Evolutionary conservation across 2,888 invertebrate genomes (phyloP).

Genomic region (Dermolepida albohirtum): DNA sequence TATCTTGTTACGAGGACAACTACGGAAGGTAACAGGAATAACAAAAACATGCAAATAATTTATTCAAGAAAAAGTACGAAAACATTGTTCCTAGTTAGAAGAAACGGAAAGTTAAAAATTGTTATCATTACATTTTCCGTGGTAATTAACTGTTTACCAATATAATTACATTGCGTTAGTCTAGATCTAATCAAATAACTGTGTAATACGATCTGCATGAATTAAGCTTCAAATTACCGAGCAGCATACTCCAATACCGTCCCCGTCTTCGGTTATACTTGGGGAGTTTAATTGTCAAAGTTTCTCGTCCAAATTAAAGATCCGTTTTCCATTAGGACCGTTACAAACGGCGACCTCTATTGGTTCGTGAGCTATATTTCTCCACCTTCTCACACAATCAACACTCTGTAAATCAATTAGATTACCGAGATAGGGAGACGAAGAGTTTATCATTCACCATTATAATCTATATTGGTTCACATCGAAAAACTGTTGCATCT

Average conservation of each 20-base stretch:
- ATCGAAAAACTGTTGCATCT: slow-evolving; percentile 26
- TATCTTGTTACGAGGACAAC: too few species aligned
- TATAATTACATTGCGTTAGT: slow-evolving; percentile 13
- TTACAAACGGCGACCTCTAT: slow-evolving; percentile 36
- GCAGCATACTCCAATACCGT: slow-evolving; percentile 45
- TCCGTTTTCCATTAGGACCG: slow-evolving; percentile 45
- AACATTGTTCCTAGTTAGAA: too few species aligned
- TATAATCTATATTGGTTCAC: slow-evolving; percentile 8
- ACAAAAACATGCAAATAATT: too few species aligned
- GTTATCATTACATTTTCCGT: not conserved
- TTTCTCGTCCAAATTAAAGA: slow-evolving; percentile 48
- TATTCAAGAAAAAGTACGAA: too few species aligned
- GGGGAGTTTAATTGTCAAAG: slow-evolving; percentile 49
- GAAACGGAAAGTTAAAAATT: not conserved
- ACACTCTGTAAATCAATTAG: slow-evolving; percentile 33
- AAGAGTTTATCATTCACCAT: slow-evolving; percentile 14
- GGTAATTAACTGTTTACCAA: slow-evolving; percentile 20
- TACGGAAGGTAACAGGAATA: too few species aligned
- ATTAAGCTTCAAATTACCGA: slow-evolving; percentile 45
- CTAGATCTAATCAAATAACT: slow-evolving; percentile 46
- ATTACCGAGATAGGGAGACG: slow-evolving; percentile 21
- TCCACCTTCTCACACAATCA: slow-evolving; percentile 42
- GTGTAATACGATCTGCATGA: slow-evolving; percentile 46
- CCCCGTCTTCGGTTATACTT: slow-evolving; percentile 30
- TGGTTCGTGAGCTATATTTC: slow-evolving; percentile 44